Conservation (phyloP, 1,140 invertebrate genomes). For the Scaptomyza pallida region DNA sequence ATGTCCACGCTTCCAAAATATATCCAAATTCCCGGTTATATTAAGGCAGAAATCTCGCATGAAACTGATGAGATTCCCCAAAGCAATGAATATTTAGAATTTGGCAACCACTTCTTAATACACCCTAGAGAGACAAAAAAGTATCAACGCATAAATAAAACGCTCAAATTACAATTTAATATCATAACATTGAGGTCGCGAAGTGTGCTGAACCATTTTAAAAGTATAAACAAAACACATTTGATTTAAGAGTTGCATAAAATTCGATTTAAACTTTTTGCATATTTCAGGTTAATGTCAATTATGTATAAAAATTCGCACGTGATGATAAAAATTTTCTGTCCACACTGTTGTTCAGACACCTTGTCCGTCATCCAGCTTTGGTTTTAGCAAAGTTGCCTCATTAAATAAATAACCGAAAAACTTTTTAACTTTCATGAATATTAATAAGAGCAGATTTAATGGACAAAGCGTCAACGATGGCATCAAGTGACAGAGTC, state of each 20-base stretch:
- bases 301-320: slow-evolving; percentile 55
- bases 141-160: slow-evolving; percentile 49
- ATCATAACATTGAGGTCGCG: slow-evolving; percentile 1
- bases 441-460: slow-evolving; percentile 66
- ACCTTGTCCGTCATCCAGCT: slow-evolving; percentile 1
- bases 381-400: slow-evolving; percentile 4
- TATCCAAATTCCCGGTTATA: no score
- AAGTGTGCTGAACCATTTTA: slow-evolving; percentile 17
- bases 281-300: slow-evolving; percentile 31
- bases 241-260: slow-evolving; percentile 50
- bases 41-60: no score
- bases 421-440: slow-evolving; percentile 67
- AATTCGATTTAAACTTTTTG: slow-evolving; percentile 58
- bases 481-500: slow-evolving; percentile 45
- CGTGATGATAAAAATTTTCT: slow-evolving; percentile 55
- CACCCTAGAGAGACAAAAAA: slow-evolving; percentile 28
- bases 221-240: slow-evolving; percentile 41
- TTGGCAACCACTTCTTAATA: slow-evolving; percentile 48
- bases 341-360: slow-evolving; percentile 32
- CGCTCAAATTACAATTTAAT: slow-evolving; percentile 56
- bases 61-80: slow-evolving; percentile 25
- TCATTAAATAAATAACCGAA: slow-evolving; percentile 63
- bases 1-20: no score
- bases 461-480: slow-evolving; percentile 28
- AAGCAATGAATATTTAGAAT: slow-evolving; percentile 55